Evolutionary conservation across 1,140 invertebrate genomes (phyloP), one percentile per base, ranked within the genome.

Genomic region (Battus philenor): DNA sequence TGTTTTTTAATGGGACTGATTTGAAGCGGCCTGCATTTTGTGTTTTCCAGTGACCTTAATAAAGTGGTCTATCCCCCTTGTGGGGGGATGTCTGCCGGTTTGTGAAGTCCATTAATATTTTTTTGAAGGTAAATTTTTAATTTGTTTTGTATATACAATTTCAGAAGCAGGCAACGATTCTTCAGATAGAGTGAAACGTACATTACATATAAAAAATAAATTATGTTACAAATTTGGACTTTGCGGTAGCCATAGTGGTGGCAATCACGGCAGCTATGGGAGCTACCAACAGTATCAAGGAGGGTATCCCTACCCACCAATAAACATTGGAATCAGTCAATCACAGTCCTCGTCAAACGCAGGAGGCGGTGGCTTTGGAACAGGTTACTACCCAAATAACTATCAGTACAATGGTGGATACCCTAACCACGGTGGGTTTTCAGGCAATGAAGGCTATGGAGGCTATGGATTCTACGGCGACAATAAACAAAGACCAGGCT

Each of bases 311-410:
- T 63, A 70, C 13, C 66, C 62, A 8, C 64, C 71, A 0, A 77
- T 83, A 30, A 80, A 83, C 43, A 80, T 83, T 34, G 79, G 68
- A 4, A 79, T 83, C 20, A 83, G 79, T 31, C 79, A 83, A 44
- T 79, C 79, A 2, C 79, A 83, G 36, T 67, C 76, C 9, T 80
- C 79, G 13, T 49, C 74, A 0, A 78, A 70, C 16, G 64, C 58
- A 15, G 71, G 63, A 6, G 70, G 66, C 0, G 72, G 74, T 5
- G 74, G 75, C 3, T 62, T 71, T 12, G 53, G 49, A 1, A 56
- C 47, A 13, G 63, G 70, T 3, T 64, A 62, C 22, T 75, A 66
- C 33, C 77, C 77, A 0, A 70, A 81, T 33, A 75, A 78, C 44
- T 65, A 78, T 29, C 77, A 81, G 44, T 77, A 70, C 31, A 81